Evolutionary conservation across 2,113 vertebrate genomes (phyloP).

Genomic region (Daboia siamensis): DNA sequence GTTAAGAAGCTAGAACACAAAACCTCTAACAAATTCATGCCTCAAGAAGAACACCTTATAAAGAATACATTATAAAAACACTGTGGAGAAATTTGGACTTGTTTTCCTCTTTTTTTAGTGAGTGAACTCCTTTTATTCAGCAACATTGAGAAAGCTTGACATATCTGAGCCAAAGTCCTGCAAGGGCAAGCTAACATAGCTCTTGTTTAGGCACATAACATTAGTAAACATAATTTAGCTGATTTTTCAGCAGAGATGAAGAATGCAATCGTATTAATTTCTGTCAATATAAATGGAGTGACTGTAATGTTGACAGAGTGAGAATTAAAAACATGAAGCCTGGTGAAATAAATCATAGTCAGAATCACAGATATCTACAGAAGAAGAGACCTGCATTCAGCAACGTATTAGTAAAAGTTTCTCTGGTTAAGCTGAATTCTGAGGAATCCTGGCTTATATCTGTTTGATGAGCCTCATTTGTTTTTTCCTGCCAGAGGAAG

Average conservation of each 20-base stretch:
- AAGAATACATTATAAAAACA: neutral
- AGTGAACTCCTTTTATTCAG: conserved; percentile 16
- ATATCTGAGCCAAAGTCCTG: neutral
- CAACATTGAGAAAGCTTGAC: conserved; percentile 16
- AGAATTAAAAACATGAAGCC: neutral
- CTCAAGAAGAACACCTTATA: neutral
- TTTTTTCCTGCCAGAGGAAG: neutral
- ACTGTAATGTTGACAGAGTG: neutral
- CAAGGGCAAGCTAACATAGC: neutral
- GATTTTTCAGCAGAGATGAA: neutral
- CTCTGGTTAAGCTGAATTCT: neutral
- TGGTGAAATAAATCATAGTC: neutral
- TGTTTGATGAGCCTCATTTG: neutral
- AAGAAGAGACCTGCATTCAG: neutral
- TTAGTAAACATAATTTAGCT: neutral
- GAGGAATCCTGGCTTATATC: neutral
- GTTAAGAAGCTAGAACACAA: neutral
- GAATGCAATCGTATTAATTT: neutral
- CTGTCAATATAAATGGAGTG: neutral
- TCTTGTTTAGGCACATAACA: neutral
- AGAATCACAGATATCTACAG: neutral
- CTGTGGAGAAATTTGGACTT: accelerated
- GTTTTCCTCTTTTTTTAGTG: conserved; percentile 24
- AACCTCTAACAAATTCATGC: neutral
- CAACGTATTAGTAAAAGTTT: neutral